These are phyloP conservation scores for Acanthosepion esculentum DNA, from an alignment of 2,888 invertebrate species.

Conservation along the genomic window DNA sequence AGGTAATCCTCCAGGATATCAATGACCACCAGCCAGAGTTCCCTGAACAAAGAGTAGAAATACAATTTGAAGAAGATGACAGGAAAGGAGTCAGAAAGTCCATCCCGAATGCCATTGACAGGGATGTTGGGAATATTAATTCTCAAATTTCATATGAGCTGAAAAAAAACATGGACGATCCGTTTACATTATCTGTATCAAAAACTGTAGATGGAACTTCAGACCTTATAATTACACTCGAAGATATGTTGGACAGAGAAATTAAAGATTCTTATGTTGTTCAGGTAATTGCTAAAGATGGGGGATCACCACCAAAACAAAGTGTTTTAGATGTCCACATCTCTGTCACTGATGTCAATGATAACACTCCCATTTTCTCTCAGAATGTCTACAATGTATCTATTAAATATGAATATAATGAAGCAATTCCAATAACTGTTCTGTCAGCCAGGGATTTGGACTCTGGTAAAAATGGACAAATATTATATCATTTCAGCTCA, in stretches of 20 bases:
- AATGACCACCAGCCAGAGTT: neutral
- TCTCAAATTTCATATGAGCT: neutral
- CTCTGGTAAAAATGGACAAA: neutral
- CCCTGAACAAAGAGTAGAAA: neutral
- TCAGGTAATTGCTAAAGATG: neutral
- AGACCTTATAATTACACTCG: neutral
- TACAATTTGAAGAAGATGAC: neutral
- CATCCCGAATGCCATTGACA: neutral
- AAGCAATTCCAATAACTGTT: neutral
- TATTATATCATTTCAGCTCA: neutral
- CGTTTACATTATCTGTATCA: neutral
- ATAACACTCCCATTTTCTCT: constrained; percentile 5
- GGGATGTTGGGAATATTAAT: neutral
- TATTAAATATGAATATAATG: neutral
- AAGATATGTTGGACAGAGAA: neutral
- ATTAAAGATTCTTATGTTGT: neutral
- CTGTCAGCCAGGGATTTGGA: neutral
- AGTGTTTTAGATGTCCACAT: neutral
- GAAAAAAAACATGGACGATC: neutral
- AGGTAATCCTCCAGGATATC: neutral
- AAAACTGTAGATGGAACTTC: neutral
- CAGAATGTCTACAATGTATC: neutral
- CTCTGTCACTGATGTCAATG: neutral
- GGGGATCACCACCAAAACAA: neutral
- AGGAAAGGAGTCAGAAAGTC: neutral